Conservation (phyloP, 1,140 invertebrate genomes). For the Drosophila kurseongensis region DNA sequence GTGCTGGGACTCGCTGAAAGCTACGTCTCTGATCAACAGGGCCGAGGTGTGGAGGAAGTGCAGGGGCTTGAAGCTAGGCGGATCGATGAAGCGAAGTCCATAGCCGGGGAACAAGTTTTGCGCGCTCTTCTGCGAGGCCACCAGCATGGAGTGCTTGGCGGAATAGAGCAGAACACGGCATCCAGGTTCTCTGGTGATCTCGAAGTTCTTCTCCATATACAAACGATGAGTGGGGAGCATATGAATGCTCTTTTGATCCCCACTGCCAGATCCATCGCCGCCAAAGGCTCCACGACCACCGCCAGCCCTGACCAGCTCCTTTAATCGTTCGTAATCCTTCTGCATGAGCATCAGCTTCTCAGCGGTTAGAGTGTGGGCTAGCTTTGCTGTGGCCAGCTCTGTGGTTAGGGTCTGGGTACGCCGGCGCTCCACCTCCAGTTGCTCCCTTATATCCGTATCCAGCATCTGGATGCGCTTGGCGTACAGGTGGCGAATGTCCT, state of each 20-base stretch:
- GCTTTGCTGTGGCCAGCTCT: conserved; percentile 86
- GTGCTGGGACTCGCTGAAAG: conserved; percentile 89
- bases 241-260: conserved; percentile 2
- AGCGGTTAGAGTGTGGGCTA: conserved; percentile 85
- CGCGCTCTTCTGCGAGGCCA: conserved; percentile 89
- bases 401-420: conserved; percentile 84
- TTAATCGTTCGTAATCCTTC: conserved; percentile 58
- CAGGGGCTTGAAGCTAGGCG: conserved; percentile 86
- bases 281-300: conserved; percentile 22
- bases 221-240: conserved; percentile 79
- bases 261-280: neutral
- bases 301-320: conserved; percentile 43
- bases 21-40: conserved; percentile 90
- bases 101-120: conserved; percentile 90
- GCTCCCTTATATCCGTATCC: conserved; percentile 86
- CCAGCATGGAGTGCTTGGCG: conserved; percentile 87
- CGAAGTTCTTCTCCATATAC: conserved; percentile 87
- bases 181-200: conserved; percentile 88
- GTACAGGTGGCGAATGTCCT: conserved; percentile 92
- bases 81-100: conserved; percentile 91
- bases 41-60: conserved; percentile 89
- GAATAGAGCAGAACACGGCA: conserved; percentile 90
- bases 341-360: conserved; percentile 50
- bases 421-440: conserved; percentile 86
- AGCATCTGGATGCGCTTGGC: conserved; percentile 87